phyloP scores from a whole-genome alignment of 1,140 invertebrate genomes.

The Centruroides vittatus region DNA sequence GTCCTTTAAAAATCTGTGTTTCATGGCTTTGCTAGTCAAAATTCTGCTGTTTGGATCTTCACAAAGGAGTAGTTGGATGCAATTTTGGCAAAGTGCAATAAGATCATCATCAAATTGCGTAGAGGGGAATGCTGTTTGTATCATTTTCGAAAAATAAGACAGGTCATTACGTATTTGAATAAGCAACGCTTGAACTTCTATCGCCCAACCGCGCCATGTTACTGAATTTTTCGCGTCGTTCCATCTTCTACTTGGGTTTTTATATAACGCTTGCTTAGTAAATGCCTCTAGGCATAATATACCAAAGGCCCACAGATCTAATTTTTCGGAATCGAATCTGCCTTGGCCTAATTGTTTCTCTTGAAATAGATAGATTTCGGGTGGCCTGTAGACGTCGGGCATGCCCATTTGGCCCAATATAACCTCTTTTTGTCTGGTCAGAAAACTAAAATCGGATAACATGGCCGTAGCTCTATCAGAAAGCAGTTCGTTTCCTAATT shows the following conservation, averaged over 20 bases:
- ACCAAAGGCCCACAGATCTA: slow-evolving; percentile 4
- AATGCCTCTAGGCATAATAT: slow-evolving; percentile 2
- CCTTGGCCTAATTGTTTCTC: background rate
- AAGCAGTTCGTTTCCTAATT: slow-evolving; percentile 5
- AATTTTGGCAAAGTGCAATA: background rate
- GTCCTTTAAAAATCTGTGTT: background rate
- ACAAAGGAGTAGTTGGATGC: background rate
- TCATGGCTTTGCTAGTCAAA: background rate
- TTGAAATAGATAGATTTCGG: background rate
- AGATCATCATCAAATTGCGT: background rate
- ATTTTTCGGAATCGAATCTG: background rate
- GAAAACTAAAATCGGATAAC: slow-evolving; percentile 3
- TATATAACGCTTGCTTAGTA: background rate
- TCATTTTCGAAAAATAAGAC: background rate
- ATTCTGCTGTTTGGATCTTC: background rate
- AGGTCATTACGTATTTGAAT: background rate
- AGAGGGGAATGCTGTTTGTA: background rate
- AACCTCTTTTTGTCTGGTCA: background rate
- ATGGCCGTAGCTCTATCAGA: background rate
- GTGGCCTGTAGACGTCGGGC: slow-evolving; percentile 6
- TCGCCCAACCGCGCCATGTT: background rate
- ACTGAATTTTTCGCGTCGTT: background rate
- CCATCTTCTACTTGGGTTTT: too few species aligned
- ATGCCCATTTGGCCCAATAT: background rate
- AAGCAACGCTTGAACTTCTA: slow-evolving; percentile 2